Evolutionary conservation across 2,113 vertebrate species (phyloP).

Genomic region (Pedionomus torquatus): DNA sequence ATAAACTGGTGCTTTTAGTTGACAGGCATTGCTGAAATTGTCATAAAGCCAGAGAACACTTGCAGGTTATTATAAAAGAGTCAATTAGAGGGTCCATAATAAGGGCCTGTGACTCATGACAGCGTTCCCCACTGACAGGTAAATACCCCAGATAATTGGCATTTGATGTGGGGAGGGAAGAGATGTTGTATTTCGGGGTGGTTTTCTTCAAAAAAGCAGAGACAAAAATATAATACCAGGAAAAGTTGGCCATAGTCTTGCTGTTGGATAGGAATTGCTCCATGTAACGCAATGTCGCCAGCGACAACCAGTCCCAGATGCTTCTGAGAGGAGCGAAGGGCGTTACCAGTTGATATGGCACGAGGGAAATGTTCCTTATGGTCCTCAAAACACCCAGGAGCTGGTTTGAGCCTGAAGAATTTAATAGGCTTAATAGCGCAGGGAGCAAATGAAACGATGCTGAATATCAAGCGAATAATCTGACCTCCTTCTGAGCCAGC

Average conservation of each 20-base stretch:
- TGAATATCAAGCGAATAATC: background rate
- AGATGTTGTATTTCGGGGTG: background rate
- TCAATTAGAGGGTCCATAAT: background rate
- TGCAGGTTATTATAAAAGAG: background rate
- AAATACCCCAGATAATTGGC: background rate
- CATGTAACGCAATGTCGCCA: background rate
- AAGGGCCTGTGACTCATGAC: background rate
- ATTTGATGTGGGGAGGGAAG: background rate
- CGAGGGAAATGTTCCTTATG: accelerated
- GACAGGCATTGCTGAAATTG: background rate
- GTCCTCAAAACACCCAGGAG: background rate
- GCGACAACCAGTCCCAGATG: background rate
- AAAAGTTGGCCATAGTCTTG: background rate
- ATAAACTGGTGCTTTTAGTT: background rate
- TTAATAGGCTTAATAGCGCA: background rate
- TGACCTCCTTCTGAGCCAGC: background rate
- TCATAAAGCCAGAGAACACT: background rate
- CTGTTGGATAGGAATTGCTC: background rate
- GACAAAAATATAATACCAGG: background rate
- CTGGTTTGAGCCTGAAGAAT: background rate
- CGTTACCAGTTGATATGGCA: background rate
- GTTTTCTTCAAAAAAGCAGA: background rate
- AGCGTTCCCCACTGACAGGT: background rate
- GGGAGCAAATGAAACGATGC: background rate
- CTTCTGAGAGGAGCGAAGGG: background rate